A percentile compares a stretch with the other conserved stretches of the same genome.
Conservation (phyloP, 2,113 vertebrate genomes). For the Xenopus borealis region DNA sequence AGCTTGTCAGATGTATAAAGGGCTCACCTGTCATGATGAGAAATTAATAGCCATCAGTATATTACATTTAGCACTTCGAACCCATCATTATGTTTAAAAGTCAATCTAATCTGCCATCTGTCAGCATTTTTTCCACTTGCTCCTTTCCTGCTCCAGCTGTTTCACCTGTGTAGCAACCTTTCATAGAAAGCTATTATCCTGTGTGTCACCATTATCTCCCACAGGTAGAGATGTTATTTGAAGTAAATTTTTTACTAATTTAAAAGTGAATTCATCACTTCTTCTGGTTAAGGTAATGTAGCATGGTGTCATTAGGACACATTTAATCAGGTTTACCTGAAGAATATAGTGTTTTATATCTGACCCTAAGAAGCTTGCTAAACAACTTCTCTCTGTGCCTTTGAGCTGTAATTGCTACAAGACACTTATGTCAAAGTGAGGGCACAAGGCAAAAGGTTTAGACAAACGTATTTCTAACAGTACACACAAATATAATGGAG, state of each 20-base stretch:
- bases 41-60: slow-evolving; percentile 48
- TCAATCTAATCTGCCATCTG: slow-evolving; percentile 46
- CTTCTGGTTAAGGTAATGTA: slow-evolving; percentile 4
- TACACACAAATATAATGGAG: no score
- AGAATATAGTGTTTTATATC: no score
- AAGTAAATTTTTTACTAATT: slow-evolving; percentile 42
- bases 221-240: slow-evolving; percentile 18
- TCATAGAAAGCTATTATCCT: slow-evolving; percentile 34
- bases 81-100: slow-evolving; percentile 46
- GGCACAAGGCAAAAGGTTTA: no score
- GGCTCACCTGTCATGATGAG: slow-evolving; percentile 43
- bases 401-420: no score
- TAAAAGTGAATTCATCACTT: not conserved
- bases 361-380: no score
- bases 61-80: slow-evolving; percentile 39
- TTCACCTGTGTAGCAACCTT: slow-evolving; percentile 47
- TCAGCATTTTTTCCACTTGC: slow-evolving; percentile 39
- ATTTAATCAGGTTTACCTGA: no score
- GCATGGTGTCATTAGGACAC: not conserved
- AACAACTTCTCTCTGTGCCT: no score
- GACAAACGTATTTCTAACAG: no score
- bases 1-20: slow-evolving; percentile 41
- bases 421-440: no score
- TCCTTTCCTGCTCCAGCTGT: slow-evolving; percentile 13
- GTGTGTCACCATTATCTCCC: not conserved